phyloP scores from a whole-genome alignment of 1,140 invertebrate genomes.

The Agrypnia vestita region DNA sequence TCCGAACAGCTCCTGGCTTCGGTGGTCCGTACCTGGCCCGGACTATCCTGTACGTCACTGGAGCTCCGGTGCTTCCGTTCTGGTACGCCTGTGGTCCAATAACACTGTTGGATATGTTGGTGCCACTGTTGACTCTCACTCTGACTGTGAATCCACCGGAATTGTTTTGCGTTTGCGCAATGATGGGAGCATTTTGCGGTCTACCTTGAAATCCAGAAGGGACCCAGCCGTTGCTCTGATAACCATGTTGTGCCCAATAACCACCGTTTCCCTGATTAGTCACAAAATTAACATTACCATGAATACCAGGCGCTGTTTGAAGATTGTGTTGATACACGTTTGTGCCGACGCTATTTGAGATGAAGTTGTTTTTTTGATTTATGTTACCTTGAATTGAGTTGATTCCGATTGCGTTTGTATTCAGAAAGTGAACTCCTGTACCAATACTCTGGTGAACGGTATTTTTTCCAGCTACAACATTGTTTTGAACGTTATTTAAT shows the following conservation, averaged over 20 bases:
- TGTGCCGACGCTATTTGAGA: not conserved
- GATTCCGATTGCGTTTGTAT: conserved; percentile 24
- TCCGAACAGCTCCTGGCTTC: not conserved
- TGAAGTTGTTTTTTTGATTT: conserved; percentile 31
- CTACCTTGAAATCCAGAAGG: not conserved
- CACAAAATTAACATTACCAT: not conserved
- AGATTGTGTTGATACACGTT: conserved; percentile 1
- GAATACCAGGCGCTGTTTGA: not conserved
- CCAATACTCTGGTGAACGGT: not conserved
- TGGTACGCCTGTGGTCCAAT: conserved; percentile 5
- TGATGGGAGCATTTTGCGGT: not conserved
- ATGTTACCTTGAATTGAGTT: conserved; percentile 36
- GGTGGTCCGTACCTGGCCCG: conserved; percentile 48
- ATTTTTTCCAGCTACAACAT: not conserved
- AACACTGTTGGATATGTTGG: conserved; percentile 28
- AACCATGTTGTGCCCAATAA: too few relatives aligned
- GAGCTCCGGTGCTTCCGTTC: conserved; percentile 37
- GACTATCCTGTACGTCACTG: conserved; percentile 46
- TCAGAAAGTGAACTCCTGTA: not conserved
- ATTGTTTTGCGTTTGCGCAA: not conserved
- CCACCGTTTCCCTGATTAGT: not conserved
- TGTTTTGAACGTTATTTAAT: conserved; percentile 8
- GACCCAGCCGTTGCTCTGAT: not conserved
- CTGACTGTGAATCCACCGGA: conserved; percentile 11
- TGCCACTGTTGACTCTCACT: conserved; percentile 36